Evolutionary conservation across 2,888 invertebrate species (phyloP).

Genomic region (Phyllotreta cruciferae): DNA sequence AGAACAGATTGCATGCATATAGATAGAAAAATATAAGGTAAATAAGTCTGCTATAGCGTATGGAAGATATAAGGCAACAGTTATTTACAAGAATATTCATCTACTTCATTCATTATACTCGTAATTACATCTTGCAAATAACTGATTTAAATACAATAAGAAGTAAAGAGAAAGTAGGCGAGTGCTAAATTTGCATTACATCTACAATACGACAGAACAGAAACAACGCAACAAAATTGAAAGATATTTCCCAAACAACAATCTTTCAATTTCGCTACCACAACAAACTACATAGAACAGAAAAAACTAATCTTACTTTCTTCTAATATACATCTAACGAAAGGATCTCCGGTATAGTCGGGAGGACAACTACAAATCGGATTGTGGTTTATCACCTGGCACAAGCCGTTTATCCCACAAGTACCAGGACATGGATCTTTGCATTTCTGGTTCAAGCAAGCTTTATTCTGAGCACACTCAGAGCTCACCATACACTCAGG

Average conservation of each 20-base stretch:
- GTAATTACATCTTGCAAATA: background rate
- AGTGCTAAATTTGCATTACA: background rate
- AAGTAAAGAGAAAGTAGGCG: background rate
- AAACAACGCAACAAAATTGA: background rate
- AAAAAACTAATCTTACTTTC: slow-evolving; percentile 64
- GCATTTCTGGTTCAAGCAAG: slow-evolving; percentile 83
- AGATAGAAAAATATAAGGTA: slow-evolving; percentile 11
- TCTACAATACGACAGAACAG: slow-evolving; percentile 7
- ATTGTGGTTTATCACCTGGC: slow-evolving; percentile 85
- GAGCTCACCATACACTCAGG: slow-evolving; percentile 86
- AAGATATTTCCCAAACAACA: background rate
- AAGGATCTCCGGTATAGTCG: slow-evolving; percentile 83
- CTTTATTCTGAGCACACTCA: slow-evolving; percentile 81
- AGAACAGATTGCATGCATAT: slow-evolving; percentile 36
- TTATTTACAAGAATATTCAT: background rate
- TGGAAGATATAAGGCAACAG: background rate
- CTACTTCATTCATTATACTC: too few species aligned
- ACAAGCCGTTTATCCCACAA: slow-evolving; percentile 82
- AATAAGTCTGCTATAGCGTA: background rate
- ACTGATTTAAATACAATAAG: background rate
- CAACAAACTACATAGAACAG: background rate
- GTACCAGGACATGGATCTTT: slow-evolving; percentile 82
- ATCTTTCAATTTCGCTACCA: background rate
- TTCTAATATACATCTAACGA: slow-evolving; percentile 71
- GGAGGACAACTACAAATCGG: slow-evolving; percentile 85